phyloP scores from a whole-genome alignment of 2,888 invertebrate genomes.

The Drosophila meridionalis region DNA sequence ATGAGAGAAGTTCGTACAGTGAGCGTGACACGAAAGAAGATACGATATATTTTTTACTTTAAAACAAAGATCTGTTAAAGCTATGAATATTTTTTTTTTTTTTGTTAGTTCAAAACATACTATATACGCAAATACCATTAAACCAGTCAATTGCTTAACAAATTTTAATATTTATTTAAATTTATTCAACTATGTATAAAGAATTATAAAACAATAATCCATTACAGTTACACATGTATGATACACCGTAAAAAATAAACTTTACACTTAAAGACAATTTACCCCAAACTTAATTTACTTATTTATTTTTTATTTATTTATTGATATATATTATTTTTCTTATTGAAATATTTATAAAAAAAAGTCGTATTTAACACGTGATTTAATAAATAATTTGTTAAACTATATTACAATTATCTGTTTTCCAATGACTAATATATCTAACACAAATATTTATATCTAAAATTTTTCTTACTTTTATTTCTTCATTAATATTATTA shows the following conservation, averaged over 20 bases:
- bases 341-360: constrained; percentile 9
- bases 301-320: too few relatives aligned
- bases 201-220: background rate
- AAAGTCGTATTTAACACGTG: constrained; percentile 19
- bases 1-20: background rate
- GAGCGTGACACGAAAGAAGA: background rate
- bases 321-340: background rate
- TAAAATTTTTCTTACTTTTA: background rate
- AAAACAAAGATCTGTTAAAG: too few relatives aligned
- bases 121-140: background rate
- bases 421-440: background rate
- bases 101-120: too few relatives aligned
- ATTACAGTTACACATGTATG: background rate
- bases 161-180: constrained; percentile 1
- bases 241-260: background rate
- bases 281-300: background rate
- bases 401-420: background rate
- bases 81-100: too few relatives aligned
- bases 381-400: constrained; percentile 20
- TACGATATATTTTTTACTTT: too few relatives aligned
- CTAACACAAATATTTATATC: background rate
- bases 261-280: background rate
- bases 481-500: background rate
- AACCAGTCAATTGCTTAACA: background rate
- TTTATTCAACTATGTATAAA: background rate